Evolutionary conservation across 2,888 invertebrate genomes (phyloP), one percentile per base, ranked within the genome.

Genomic region (Pandemis cinnamomeana): DNA sequence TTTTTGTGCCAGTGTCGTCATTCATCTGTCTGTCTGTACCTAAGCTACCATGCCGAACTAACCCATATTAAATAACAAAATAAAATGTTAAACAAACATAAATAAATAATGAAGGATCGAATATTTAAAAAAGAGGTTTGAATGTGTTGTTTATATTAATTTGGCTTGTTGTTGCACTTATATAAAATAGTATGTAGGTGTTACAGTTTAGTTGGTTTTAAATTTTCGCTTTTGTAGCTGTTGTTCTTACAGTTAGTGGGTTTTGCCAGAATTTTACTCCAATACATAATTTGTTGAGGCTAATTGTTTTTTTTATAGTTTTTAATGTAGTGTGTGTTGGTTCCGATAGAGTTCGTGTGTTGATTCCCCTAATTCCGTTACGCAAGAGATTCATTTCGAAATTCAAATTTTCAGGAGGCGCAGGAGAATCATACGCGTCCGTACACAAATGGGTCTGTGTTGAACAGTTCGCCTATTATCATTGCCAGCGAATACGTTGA

Each of bases 381-480:
- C 5, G 10, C 41, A 62, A 62, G 42, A 60, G 8, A n/a, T 5
- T 42, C 13, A 67, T 20, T 7, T 10, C 4, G 20, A n/a, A 71
- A 75, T 42, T 67, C n/a, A 61, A 53, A 71, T 48, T 81, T 82
- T 13, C 86, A 93, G 93, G 93, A 93, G 80, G 84, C 85, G 84
- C 91, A 89, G 88, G 93, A 91, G 87, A 90, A 87, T 71, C 81
- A 86, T 70, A 82, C 91, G 86, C 93, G 91, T 79, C 91, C 93
- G 0, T 91, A 91, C 79, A 92, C 93, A 6, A 94, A 94, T 77
- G 94, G 94, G 60, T 91, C 90, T 75, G 84, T 94, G 41, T 79
- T 91, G 55, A 89, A 89, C 76, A 88, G 86, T 78, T 90, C 91
- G 51, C 92, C 92, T 58, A 91, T 92, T 67, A 93, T 92, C 75